Evolutionary conservation across 2,888 invertebrate species (phyloP).

Genomic region (Lithophane ornitopus): DNA sequence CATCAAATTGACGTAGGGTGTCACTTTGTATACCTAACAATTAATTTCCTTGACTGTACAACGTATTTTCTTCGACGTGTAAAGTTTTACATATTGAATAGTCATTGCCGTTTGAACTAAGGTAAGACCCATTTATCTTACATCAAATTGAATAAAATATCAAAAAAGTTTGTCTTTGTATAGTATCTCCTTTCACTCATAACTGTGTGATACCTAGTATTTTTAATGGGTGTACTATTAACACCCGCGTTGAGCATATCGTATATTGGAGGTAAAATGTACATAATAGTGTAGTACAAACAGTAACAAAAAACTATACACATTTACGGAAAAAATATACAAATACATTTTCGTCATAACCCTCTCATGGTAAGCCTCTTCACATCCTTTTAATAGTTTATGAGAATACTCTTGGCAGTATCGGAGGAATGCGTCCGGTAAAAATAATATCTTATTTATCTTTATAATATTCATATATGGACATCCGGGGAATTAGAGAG

Average conservation of each 20-base stretch:
- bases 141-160: background rate
- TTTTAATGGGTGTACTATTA: background rate
- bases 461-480: conserved; percentile 14
- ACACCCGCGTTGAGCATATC: background rate
- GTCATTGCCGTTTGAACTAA: background rate
- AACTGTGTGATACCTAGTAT: background rate
- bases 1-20: too few relatives aligned
- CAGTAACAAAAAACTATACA: background rate
- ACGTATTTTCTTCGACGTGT: background rate
- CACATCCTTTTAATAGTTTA: conserved; percentile 41
- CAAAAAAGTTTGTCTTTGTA: background rate
- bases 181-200: background rate
- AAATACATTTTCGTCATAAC: conserved; percentile 39
- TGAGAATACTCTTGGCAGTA: conserved; percentile 28
- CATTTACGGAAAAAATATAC: background rate
- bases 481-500: background rate
- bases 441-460: conserved; percentile 25
- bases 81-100: background rate
- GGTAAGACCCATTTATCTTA: too few relatives aligned
- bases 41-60: too few relatives aligned
- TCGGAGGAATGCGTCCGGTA: conserved; percentile 22
- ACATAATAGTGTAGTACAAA: background rate
- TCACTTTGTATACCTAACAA: background rate
- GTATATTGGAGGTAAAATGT: background rate
- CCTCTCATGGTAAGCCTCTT: conserved; percentile 22